Evolutionary conservation across 1,140 invertebrate genomes (phyloP).

Genomic region (Steinernema feltiae): DNA sequence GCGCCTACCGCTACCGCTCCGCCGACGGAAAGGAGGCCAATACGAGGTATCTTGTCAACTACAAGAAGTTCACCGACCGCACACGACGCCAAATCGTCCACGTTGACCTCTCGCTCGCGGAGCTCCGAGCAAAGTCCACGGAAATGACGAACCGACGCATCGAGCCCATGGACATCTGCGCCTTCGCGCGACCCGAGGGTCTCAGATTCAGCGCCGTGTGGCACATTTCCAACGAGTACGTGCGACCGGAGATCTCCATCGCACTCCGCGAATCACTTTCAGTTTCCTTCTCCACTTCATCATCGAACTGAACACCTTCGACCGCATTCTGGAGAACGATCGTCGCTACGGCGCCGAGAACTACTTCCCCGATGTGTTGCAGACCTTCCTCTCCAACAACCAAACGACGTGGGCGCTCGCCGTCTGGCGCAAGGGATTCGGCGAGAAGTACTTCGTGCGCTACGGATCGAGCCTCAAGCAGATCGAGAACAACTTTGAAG

Average conservation of each 20-base stretch:
- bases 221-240: not conserved
- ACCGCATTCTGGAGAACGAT: not conserved
- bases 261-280: not conserved
- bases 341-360: not conserved
- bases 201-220: not conserved
- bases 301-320: not conserved
- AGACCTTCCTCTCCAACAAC: not conserved
- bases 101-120: not conserved
- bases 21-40: not conserved
- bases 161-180: conserved; percentile 7
- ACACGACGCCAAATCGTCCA: not conserved
- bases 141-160: not conserved
- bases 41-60: not conserved
- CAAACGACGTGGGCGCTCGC: not conserved
- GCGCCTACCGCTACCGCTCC: not conserved
- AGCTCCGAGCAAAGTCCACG: not conserved
- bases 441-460: not conserved
- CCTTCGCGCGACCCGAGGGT: not conserved
- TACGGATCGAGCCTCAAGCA: not conserved
- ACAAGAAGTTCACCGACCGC: not conserved
- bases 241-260: not conserved
- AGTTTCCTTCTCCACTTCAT: not conserved
- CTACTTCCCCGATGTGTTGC: not conserved
- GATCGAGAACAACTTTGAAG: not conserved
- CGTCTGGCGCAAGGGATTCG: not conserved